These are phyloP conservation scores for Drosophila subobscura DNA, from an alignment of 1,140 invertebrate species.

Conservation along the genomic window DNA sequence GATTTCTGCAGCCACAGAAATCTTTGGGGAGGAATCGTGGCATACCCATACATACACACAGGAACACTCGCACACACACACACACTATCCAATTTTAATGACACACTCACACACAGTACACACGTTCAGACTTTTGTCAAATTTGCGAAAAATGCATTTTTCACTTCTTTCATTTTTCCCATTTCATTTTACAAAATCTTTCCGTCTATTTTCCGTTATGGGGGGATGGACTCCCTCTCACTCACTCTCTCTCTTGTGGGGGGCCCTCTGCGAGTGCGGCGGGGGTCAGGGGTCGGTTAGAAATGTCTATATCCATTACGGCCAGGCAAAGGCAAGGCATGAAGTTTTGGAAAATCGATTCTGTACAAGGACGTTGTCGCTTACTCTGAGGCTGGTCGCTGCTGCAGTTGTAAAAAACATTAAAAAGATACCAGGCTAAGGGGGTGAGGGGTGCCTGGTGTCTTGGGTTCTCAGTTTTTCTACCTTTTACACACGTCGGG, in stretches of 20 bases:
- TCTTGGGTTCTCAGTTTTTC: conserved; percentile 39
- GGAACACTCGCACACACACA: conserved; percentile 9
- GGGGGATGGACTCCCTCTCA: not conserved
- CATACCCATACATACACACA: conserved; percentile 8
- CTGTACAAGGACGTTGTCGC: conserved; percentile 79
- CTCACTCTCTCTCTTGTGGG: conserved; percentile 11
- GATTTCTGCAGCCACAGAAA: conserved; percentile 26
- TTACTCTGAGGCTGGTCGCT: conserved; percentile 46
- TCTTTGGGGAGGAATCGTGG: not conserved
- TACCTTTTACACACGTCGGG: conserved; percentile 77
- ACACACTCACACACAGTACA: conserved; percentile 13
- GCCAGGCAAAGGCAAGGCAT: conserved; percentile 67
- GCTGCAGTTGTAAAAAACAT: conserved; percentile 48
- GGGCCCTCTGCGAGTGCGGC: too few species aligned
- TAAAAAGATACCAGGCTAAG: conserved; percentile 27
- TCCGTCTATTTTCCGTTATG: conserved; percentile 1
- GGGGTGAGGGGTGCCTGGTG: conserved; percentile 1
- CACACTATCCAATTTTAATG: conserved; percentile 10
- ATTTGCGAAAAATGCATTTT: conserved; percentile 36
- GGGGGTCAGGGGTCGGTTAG: conserved; percentile 14
- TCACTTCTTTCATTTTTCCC: conserved; percentile 13
- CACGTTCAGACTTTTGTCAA: conserved; percentile 15
- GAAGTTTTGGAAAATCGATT: conserved; percentile 83
- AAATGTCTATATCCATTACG: conserved; percentile 66
- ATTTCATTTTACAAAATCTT: conserved; percentile 12